These are phyloP conservation scores for Ptychadena robeensis DNA, from an alignment of 2,797 vertebrate genomes.

Conservation along the genomic window DNA sequence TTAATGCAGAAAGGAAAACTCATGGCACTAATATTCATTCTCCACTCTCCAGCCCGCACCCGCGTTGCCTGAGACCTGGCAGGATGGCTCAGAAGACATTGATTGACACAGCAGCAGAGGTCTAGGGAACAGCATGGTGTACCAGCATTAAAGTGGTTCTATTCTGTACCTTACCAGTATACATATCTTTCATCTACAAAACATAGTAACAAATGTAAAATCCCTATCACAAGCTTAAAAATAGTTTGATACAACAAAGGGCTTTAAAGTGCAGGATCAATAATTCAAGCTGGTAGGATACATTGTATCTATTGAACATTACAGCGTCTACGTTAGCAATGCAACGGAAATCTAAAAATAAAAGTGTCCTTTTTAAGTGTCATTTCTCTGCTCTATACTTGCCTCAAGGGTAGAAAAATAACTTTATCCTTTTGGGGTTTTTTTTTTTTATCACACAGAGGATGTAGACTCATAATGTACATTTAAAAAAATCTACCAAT, in stretches of 20 bases:
- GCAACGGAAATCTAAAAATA: conserved; percentile 31
- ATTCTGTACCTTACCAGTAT: background rate
- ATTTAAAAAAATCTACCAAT: background rate
- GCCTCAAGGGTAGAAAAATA: conserved; percentile 29
- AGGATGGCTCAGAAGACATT: background rate
- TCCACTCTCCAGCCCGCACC: background rate
- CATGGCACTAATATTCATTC: background rate
- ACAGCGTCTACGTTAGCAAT: background rate
- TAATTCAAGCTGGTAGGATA: conserved; percentile 40
- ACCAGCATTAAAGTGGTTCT: conserved; percentile 19
- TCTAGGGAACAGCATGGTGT: conserved; percentile 29
- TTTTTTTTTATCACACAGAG: background rate
- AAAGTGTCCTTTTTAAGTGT: conserved; percentile 28
- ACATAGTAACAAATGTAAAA: conserved; percentile 19
- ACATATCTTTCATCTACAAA: conserved; percentile 26
- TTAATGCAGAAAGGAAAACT: background rate
- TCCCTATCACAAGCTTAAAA: conserved; percentile 35
- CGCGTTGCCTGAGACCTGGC: background rate
- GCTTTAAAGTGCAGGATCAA: conserved; percentile 42
- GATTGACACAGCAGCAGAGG: conserved; percentile 2
- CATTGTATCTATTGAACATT: conserved; percentile 30
- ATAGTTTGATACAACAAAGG: conserved; percentile 27
- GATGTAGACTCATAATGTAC: background rate
- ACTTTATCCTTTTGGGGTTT: conserved; percentile 22
- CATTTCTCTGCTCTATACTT: conserved; percentile 29